These are phyloP conservation scores for Andrena marginata DNA, from an alignment of 2,888 invertebrate genomes.

Conservation along the genomic window DNA sequence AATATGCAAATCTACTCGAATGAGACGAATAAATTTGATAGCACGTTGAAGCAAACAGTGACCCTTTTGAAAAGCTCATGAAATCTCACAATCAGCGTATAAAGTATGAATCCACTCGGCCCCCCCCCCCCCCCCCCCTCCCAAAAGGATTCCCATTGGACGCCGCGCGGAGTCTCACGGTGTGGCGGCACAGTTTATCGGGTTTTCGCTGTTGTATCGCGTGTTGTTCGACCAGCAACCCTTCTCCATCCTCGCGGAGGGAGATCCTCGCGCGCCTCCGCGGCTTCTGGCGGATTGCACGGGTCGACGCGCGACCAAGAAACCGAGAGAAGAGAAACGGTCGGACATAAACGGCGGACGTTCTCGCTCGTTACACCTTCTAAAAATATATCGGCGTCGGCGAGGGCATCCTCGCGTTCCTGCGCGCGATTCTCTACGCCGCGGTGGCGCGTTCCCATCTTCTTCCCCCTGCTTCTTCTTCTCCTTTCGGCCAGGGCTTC, in stretches of 20 bases:
- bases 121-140: neutral
- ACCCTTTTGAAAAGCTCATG: too few relatives aligned
- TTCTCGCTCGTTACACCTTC: slow-evolving; percentile 37
- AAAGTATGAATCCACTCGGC: neutral
- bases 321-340: slow-evolving; percentile 16
- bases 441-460: neutral
- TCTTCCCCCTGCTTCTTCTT: neutral
- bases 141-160: slow-evolving; percentile 13
- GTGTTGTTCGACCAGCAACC: slow-evolving; percentile 10
- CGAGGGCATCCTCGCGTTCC: slow-evolving; percentile 25
- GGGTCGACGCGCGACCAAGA: slow-evolving; percentile 10
- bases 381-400: slow-evolving; percentile 27
- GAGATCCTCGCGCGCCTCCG: slow-evolving; percentile 8
- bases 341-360: slow-evolving; percentile 46
- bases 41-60: too few relatives aligned
- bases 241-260: slow-evolving; percentile 1
- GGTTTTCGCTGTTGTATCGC: slow-evolving; percentile 16
- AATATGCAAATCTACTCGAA: too few relatives aligned
- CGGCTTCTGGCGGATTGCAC: slow-evolving; percentile 20
- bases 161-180: slow-evolving; percentile 3
- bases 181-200: slow-evolving; percentile 3
- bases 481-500: slow-evolving; percentile 4
- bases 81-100: too few relatives aligned
- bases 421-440: slow-evolving; percentile 35
- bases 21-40: too few relatives aligned